Percentiles rank a stretch among this genome's conserved stretches.
phyloP scores from a whole-genome alignment of 2,797 vertebrate genomes.

The Gymnopithys bicolor region DNA sequence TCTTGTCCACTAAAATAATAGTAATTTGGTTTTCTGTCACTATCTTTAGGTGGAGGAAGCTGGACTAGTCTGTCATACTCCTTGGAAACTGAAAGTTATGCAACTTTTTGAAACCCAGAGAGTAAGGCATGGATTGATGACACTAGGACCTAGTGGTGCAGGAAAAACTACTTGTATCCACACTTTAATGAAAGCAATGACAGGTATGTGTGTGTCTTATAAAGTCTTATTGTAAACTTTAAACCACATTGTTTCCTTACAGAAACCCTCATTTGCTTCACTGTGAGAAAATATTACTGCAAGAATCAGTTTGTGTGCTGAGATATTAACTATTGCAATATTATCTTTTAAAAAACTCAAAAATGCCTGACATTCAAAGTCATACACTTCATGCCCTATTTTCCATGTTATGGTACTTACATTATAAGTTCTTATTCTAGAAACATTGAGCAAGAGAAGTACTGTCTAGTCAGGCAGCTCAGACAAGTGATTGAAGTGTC shows the following conservation, averaged over 20 bases:
- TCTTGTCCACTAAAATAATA: background rate
- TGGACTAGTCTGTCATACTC: constrained; percentile 90
- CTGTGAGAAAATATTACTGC: background rate
- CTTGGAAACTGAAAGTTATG: constrained; percentile 96
- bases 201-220: constrained; percentile 76
- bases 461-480: background rate
- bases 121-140: constrained; percentile 97
- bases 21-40: background rate
- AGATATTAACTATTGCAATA: background rate
- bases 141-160: constrained; percentile 93
- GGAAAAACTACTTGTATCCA: constrained; percentile 95
- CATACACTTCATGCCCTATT: background rate
- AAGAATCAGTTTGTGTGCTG: background rate
- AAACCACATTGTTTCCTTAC: background rate
- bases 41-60: constrained; percentile 84
- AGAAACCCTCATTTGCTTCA: background rate
- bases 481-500: background rate
- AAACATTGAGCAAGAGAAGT: background rate
- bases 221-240: background rate
- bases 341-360: background rate
- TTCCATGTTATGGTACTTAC: background rate
- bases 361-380: background rate
- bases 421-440: background rate
- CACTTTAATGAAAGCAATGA: constrained; percentile 93
- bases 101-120: constrained; percentile 94